Percentiles rank a stretch among this genome's conserved stretches.
Evolutionary conservation across 2,888 invertebrate species (phyloP).

Genomic region (Chymomyza amoena): DNA sequence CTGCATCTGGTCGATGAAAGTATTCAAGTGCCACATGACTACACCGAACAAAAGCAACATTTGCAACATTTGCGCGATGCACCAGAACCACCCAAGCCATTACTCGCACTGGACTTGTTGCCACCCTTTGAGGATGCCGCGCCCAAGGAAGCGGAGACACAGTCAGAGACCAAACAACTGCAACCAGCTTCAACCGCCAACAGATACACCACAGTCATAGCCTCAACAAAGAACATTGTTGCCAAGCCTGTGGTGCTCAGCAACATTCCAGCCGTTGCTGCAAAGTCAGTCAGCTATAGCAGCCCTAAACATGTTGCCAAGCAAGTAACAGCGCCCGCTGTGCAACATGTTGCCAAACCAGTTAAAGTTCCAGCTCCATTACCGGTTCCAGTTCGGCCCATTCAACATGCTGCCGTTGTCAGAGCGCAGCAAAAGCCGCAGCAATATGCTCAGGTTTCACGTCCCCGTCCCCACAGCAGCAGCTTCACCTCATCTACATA

Average conservation of each 20-base stretch:
- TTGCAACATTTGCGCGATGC: conserved; percentile 11
- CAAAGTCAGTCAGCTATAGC: conserved; percentile 15
- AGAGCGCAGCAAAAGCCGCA: conserved; percentile 9
- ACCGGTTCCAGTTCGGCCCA: not conserved
- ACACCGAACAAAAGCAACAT: conserved; percentile 11
- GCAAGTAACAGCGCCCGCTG: conserved; percentile 9
- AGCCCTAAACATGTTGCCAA: conserved; percentile 21
- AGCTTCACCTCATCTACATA: not conserved
- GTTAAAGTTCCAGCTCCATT: not conserved
- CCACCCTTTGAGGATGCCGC: conserved; percentile 51
- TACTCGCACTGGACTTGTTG: conserved; percentile 51
- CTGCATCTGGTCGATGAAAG: conserved; percentile 32
- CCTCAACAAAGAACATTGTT: conserved; percentile 11
- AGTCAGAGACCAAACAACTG: conserved; percentile 13
- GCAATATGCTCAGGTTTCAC: not conserved
- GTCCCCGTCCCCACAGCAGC: not conserved
- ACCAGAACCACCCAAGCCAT: conserved; percentile 18
- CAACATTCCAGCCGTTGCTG: not conserved
- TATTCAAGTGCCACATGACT: conserved; percentile 1
- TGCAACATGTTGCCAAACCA: not conserved
- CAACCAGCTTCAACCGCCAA: conserved; percentile 31
- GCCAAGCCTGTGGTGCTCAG: not conserved
- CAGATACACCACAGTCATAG: not conserved
- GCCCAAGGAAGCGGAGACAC: conserved; percentile 16
- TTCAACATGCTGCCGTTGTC: not conserved